Base-by-base conservation (phyloP, 1,140 invertebrate species). In the Micrasema minimum region DNA sequence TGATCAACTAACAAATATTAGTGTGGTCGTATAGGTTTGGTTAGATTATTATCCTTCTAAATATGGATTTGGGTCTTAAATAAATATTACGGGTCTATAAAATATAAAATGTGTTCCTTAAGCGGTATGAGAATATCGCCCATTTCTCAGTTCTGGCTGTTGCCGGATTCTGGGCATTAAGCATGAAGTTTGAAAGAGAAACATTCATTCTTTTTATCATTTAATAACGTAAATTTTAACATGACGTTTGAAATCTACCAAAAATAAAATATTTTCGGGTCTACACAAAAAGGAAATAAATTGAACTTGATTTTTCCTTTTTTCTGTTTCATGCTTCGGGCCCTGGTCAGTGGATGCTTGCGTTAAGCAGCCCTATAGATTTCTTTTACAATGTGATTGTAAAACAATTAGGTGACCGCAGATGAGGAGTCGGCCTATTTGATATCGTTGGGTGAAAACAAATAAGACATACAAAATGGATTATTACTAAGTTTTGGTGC, bases 351-450 rank as follows among this genome's bases (percentile, higher is more conserved):
- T n/a, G n/a, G n/a, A n/a, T n/a, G n/a, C n/a, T n/a, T n/a, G n/a
- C n/a, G n/a, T n/a, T n/a, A n/a, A n/a, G n/a, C n/a, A n/a, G n/a
- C n/a, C n/a, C 55, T 22, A 41, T 37, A 14, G 55, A 22, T 37
- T 18, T 59, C 12, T 59, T 64, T 64, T 48, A 64, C 23, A 16
- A 20, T 12, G 43, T 46, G 59, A 64, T 46, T 64, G 50, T 67
- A 67, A 67, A 67, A 67, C 65, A 67, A 67, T 67, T 67, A 67
- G 50, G 22, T 26, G 41, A 43, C 65, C 50, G 11, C 50, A 41
- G 48, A 66, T 35, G 48, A 46, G 38, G 23, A 46, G 59, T 64
- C 59, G 59, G 59, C 14, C 43, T 18, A 31, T 64, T 64, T 64
- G 59, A 45, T 45, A 64, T 64, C 43, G 43, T 35, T 41, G 37